A percentile compares a stretch with the other conserved stretches of the same genome.
phyloP scores from a whole-genome alignment of 2,888 invertebrate genomes.

The Lithophane ornitopus region DNA sequence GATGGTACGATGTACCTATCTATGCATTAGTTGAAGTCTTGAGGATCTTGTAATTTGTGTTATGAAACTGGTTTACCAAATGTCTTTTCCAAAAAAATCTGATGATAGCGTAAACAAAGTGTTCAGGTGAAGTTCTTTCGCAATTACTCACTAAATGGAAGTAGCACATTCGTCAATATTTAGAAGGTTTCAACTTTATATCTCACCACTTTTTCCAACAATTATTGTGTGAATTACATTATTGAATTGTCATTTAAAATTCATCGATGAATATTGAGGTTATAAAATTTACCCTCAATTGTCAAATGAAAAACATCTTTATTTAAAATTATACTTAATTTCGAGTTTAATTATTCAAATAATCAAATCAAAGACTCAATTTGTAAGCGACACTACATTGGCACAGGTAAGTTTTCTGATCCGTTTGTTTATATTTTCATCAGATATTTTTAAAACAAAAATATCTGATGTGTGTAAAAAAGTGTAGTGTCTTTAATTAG shows the following conservation, averaged over 20 bases:
- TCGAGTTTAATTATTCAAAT: too few species aligned
- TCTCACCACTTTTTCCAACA: neutral
- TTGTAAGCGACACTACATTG: too few species aligned
- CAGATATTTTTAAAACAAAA: too few species aligned
- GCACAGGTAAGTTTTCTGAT: too few species aligned
- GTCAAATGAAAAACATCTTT: neutral
- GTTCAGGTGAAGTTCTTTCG: neutral
- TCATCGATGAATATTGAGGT: neutral
- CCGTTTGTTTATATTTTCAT: too few species aligned
- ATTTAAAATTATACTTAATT: too few species aligned
- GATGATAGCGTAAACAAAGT: neutral
- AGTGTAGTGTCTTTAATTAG: too few species aligned
- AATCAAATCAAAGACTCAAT: too few species aligned
- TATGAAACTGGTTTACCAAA: neutral
- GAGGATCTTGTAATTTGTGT: neutral
- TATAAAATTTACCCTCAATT: neutral
- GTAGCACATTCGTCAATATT: neutral
- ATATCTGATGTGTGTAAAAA: too few species aligned
- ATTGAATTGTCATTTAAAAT: neutral
- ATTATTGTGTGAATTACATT: neutral
- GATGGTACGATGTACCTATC: conserved; percentile 17
- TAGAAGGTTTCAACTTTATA: neutral
- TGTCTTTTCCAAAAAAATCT: neutral
- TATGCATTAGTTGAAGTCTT: conserved; percentile 14
- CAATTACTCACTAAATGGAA: neutral